Percentiles rank a stretch among this genome's conserved stretches.
These are phyloP conservation scores for Tetragnatha montana DNA, from an alignment of 2,888 invertebrate genomes.

Conservation along the genomic window DNA sequence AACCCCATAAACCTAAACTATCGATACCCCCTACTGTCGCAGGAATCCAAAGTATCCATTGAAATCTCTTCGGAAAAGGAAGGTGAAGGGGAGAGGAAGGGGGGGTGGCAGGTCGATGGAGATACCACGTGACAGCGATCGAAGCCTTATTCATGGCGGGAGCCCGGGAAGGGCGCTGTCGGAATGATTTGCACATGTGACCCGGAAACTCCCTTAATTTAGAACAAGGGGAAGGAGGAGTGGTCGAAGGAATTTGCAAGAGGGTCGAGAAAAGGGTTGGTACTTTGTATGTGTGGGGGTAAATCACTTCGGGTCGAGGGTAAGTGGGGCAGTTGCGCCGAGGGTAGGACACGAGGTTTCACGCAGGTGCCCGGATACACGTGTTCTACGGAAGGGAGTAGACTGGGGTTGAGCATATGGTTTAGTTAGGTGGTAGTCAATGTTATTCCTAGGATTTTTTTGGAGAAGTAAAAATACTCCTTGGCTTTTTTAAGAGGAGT, in stretches of 20 bases:
- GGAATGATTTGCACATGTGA: constrained; percentile 30
- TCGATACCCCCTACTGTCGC: not conserved
- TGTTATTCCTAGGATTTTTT: no score
- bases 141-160: constrained; percentile 50
- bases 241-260: not conserved
- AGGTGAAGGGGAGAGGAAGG: not conserved
- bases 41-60: constrained; percentile 10
- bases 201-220: constrained; percentile 36
- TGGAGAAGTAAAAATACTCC: no score
- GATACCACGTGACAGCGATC: constrained; percentile 53
- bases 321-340: no score
- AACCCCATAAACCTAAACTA: no score
- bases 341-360: no score
- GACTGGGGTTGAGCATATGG: no score
- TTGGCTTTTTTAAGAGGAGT: no score
- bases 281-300: no score
- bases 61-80: constrained; percentile 11
- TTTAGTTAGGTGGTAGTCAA: no score
- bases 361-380: no score
- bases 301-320: no score
- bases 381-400: no score
- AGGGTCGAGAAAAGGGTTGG: constrained; percentile 16
- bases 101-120: constrained; percentile 29
- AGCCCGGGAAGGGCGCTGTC: constrained; percentile 2
- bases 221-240: constrained; percentile 12